These are phyloP conservation scores for Lonchura striata DNA, from an alignment of 2,113 vertebrate species.

Conservation along the genomic window DNA sequence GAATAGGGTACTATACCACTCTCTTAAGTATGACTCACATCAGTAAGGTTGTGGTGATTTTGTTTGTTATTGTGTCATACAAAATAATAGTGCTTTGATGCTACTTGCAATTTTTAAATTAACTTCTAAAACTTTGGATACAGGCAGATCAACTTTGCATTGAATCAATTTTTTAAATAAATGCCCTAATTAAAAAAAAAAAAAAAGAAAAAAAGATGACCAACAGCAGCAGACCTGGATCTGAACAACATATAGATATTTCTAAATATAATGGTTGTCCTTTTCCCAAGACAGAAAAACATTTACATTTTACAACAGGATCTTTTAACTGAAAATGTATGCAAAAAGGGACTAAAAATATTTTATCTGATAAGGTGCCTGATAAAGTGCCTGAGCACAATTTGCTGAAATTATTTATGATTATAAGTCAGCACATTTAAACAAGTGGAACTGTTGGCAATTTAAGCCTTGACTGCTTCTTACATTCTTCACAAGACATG, in stretches of 20 bases:
- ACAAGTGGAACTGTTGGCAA: neutral
- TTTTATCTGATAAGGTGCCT: neutral
- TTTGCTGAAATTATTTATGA: neutral
- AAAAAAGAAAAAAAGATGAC: rapidly evolving
- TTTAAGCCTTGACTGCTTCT: neutral
- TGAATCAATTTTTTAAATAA: neutral
- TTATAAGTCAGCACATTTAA: neutral
- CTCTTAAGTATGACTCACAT: neutral
- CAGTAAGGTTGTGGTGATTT: neutral
- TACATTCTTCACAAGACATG: neutral
- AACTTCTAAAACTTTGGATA: neutral
- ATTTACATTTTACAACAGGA: neutral
- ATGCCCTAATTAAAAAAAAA: neutral
- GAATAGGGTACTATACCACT: neutral
- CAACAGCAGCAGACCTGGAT: neutral
- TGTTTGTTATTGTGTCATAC: neutral
- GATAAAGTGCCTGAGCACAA: neutral
- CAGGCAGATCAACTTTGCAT: neutral
- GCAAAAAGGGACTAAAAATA: neutral
- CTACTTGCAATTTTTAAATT: neutral
- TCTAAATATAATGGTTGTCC: neutral
- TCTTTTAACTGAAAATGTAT: neutral
- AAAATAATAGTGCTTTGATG: neutral
- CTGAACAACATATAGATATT: neutral
- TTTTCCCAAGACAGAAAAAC: neutral